These are phyloP conservation scores for Anguilla rostrata DNA, from an alignment of 2,113 vertebrate species.

Conservation along the genomic window DNA sequence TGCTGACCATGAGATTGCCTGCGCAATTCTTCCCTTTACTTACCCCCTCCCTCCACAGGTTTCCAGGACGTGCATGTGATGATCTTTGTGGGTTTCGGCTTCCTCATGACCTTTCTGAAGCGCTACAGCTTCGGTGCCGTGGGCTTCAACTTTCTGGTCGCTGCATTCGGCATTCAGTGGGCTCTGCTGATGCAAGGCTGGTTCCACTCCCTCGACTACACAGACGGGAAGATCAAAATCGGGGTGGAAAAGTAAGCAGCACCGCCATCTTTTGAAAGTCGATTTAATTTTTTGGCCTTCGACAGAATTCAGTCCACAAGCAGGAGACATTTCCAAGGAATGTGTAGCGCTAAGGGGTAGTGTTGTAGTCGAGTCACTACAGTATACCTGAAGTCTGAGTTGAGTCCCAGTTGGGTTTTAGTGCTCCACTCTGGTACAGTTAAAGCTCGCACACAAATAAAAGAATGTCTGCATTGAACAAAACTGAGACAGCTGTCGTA, in stretches of 20 bases:
- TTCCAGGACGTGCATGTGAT: conserved; percentile 98
- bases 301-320: too few species aligned
- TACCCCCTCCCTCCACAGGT: conserved; percentile 62
- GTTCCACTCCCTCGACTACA: conserved; percentile 74
- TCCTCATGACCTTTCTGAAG: conserved; percentile 95
- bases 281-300: too few species aligned
- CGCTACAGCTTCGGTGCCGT: conserved; percentile 87
- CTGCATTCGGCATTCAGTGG: conserved; percentile 93
- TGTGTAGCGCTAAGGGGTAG: too few species aligned
- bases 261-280: neutral
- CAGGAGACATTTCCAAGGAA: too few species aligned
- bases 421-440: too few species aligned
- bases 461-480: too few species aligned
- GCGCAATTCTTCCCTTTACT: neutral
- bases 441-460: too few species aligned
- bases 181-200: conserved; percentile 96
- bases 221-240: conserved; percentile 72
- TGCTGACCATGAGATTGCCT: neutral
- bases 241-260: conserved; percentile 79
- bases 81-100: conserved; percentile 97
- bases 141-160: conserved; percentile 95
- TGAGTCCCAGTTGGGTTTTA: too few species aligned
- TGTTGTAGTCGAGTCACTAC: too few species aligned
- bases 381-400: too few species aligned
- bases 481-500: too few species aligned